Conservation (phyloP, 2,113 vertebrate genomes). For the Sus scrofa region DNA sequence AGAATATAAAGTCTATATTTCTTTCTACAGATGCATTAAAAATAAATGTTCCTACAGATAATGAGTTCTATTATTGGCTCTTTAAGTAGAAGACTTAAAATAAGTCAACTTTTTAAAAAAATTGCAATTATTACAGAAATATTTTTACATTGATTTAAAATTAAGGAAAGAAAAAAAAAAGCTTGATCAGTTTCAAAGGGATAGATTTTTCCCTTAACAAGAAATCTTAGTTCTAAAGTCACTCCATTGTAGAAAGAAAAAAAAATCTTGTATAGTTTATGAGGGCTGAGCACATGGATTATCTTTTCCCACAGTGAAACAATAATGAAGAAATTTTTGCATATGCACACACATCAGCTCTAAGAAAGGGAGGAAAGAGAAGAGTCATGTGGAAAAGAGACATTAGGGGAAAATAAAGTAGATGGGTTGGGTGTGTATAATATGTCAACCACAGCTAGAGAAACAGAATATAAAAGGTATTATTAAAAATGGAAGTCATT, state of each 20-base stretch:
- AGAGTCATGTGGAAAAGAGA: background rate
- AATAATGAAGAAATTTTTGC: background rate
- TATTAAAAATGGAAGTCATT: background rate
- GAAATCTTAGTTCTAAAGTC: background rate
- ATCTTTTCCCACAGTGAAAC: background rate
- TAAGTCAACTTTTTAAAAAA: background rate
- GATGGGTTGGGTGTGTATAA: background rate
- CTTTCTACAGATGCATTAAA: background rate
- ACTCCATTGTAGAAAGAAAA: background rate
- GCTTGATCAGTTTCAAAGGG: background rate
- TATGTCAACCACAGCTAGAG: background rate
- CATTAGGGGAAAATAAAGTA: background rate
- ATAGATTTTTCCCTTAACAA: background rate
- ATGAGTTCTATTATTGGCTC: background rate
- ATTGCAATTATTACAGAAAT: background rate
- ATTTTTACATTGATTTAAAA: background rate
- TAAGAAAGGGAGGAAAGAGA: background rate
- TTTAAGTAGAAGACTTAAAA: background rate
- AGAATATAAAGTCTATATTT: background rate
- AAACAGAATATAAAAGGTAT: background rate
- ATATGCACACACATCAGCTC: background rate
- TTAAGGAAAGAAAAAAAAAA: background rate
- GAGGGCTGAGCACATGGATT: background rate
- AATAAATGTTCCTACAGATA: background rate
- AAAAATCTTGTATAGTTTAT: background rate